Conservation (phyloP, 1,140 invertebrate genomes). For the Drosophila jambulina region DNA sequence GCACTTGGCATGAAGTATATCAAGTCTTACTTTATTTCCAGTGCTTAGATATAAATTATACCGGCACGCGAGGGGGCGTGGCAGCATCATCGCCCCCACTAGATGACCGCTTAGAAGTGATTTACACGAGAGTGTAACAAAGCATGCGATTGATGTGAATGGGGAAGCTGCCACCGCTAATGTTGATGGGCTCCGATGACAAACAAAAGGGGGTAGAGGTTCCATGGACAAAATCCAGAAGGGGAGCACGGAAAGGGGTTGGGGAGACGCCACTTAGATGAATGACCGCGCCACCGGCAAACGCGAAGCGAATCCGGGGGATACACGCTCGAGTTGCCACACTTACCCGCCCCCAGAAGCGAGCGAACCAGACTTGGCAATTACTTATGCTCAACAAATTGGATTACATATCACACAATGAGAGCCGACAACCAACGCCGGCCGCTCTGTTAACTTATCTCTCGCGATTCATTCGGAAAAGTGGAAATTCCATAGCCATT, state of each 20-base stretch:
- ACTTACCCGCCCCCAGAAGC: constrained; percentile 11
- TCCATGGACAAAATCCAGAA: background rate
- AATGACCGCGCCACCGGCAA: constrained; percentile 36
- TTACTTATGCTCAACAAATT: constrained; percentile 57
- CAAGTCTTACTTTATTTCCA: background rate
- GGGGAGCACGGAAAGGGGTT: background rate
- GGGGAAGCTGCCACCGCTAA: constrained; percentile 19
- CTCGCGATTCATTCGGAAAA: constrained; percentile 41
- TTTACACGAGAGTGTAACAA: constrained; percentile 58
- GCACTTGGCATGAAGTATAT: too few species aligned
- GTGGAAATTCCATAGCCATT: constrained; percentile 24
- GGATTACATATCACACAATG: constrained; percentile 43
- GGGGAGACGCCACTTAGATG: constrained; percentile 25
- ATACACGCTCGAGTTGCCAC: constrained; percentile 44
- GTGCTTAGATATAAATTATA: constrained; percentile 12
- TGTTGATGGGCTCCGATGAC: constrained; percentile 15
- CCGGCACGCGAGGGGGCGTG: constrained; percentile 46
- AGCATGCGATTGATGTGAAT: constrained; percentile 56
- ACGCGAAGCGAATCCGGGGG: constrained; percentile 22
- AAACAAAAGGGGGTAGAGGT: constrained; percentile 10
- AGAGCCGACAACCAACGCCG: constrained; percentile 13
- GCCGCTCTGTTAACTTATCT: constrained; percentile 22
- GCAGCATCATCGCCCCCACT: constrained; percentile 2
- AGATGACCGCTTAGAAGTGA: constrained; percentile 57
- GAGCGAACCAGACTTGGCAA: constrained; percentile 28